Conservation (phyloP, 2,113 vertebrate genomes). For the Xiphophorus maculatus region DNA sequence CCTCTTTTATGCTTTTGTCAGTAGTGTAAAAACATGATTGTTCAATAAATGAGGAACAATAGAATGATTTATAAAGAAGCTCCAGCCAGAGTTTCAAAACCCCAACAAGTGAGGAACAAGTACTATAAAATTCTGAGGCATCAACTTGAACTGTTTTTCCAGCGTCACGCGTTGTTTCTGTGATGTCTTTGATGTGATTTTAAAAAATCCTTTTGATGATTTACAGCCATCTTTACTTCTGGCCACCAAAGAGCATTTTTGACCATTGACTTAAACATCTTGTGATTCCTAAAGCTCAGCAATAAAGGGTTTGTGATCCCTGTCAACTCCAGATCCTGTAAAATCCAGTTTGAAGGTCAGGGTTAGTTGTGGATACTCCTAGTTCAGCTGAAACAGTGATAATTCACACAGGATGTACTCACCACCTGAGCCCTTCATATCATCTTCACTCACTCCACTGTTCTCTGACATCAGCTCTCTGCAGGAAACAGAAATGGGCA, state of each 20-base stretch:
- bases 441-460: constrained; percentile 10
- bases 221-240: constrained; percentile 25
- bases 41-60: neutral
- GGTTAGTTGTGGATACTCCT: constrained; percentile 42
- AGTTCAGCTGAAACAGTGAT: constrained; percentile 42
- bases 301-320: constrained; percentile 34
- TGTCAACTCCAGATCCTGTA: constrained; percentile 49
- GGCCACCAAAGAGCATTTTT: constrained; percentile 48
- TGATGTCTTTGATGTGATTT: constrained; percentile 23
- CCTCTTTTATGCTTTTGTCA: neutral
- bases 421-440: constrained; percentile 36
- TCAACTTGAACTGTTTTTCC: neutral
- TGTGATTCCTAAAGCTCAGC: constrained; percentile 28
- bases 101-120: neutral
- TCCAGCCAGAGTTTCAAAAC: neutral
- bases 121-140: neutral
- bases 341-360: constrained; percentile 56
- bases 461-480: constrained; percentile 62
- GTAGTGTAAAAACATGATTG: neutral
- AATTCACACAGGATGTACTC: constrained; percentile 49
- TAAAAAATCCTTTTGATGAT: constrained; percentile 20
- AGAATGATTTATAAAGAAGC: neutral
- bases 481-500: constrained; percentile 72
- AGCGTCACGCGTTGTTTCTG: constrained; percentile 19
- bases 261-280: constrained; percentile 46